These are phyloP conservation scores for Zaprionus nigranus DNA, from an alignment of 1,140 invertebrate genomes.

Conservation along the genomic window DNA sequence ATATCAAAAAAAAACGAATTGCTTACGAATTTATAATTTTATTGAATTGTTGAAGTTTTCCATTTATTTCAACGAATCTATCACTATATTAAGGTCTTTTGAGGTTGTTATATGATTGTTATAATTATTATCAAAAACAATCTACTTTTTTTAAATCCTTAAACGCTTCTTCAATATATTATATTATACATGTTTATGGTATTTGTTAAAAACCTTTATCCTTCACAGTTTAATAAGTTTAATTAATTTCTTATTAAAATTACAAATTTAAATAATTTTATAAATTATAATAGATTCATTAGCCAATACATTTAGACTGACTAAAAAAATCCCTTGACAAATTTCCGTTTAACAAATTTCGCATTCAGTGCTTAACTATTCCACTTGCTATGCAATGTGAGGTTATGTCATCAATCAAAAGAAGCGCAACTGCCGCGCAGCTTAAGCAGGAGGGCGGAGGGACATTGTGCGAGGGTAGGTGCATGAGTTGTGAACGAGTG, in stretches of 20 bases:
- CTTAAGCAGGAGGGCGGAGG: neutral
- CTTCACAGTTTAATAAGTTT: too few relatives aligned
- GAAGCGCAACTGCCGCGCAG: neutral
- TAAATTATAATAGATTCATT: neutral
- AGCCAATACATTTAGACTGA: neutral
- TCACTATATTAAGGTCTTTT: too few relatives aligned
- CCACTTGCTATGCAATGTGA: neutral
- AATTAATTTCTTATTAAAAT: neutral
- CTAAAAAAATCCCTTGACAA: neutral
- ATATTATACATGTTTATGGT: too few relatives aligned
- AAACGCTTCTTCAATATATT: too few relatives aligned
- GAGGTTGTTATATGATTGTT: too few relatives aligned
- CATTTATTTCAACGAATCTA: too few relatives aligned
- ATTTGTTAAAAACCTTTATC: too few relatives aligned
- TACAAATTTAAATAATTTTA: neutral
- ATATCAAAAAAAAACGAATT: too few relatives aligned
- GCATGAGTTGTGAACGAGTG: slow-evolving; percentile 51
- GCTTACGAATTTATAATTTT: too few relatives aligned
- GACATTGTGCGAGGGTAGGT: neutral
- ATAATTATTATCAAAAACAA: too few relatives aligned
- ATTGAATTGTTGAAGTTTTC: too few relatives aligned
- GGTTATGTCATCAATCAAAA: slow-evolving; percentile 29
- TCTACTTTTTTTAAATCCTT: too few relatives aligned
- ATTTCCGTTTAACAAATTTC: neutral
- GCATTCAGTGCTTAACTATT: neutral